phyloP scores from a whole-genome alignment of 2,888 invertebrate genomes.

The Pilophorus perplexus region DNA sequence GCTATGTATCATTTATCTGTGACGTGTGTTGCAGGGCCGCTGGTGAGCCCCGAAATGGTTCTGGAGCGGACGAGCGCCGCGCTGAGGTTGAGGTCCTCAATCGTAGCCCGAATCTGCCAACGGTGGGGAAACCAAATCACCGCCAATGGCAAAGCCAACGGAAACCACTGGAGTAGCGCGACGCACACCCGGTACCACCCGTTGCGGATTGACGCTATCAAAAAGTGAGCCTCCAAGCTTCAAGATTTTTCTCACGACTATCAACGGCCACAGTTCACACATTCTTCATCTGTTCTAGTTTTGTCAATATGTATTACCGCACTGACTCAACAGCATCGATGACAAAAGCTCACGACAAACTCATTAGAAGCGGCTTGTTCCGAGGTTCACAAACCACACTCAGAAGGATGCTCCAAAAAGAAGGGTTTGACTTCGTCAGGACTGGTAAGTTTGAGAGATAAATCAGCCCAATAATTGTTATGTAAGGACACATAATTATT shows the following conservation, averaged over 20 bases:
- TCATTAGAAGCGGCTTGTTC: conserved; percentile 27
- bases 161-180: background rate
- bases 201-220: conserved; percentile 23
- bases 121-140: background rate
- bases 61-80: conserved; percentile 25
- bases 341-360: conserved; percentile 22
- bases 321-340: conserved; percentile 7
- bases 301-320: conserved; percentile 22
- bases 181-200: conserved; percentile 3
- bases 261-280: too few relatives aligned
- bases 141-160: background rate
- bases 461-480: too few relatives aligned
- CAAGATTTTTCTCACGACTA: too few relatives aligned
- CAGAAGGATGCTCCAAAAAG: conserved; percentile 11
- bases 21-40: conserved; percentile 29
- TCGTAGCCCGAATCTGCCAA: conserved; percentile 9
- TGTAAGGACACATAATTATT: too few relatives aligned
- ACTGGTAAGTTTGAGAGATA: too few relatives aligned
- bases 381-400: conserved; percentile 18
- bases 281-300: too few relatives aligned
- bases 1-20: too few relatives aligned
- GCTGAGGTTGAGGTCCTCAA: background rate
- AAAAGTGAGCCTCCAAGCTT: too few relatives aligned
- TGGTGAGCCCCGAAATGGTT: conserved; percentile 1
- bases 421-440: conserved; percentile 25